Evolutionary conservation across 1,140 invertebrate species (phyloP), one percentile per base, ranked within the genome.

Genomic region (Neodiprion lecontei): DNA sequence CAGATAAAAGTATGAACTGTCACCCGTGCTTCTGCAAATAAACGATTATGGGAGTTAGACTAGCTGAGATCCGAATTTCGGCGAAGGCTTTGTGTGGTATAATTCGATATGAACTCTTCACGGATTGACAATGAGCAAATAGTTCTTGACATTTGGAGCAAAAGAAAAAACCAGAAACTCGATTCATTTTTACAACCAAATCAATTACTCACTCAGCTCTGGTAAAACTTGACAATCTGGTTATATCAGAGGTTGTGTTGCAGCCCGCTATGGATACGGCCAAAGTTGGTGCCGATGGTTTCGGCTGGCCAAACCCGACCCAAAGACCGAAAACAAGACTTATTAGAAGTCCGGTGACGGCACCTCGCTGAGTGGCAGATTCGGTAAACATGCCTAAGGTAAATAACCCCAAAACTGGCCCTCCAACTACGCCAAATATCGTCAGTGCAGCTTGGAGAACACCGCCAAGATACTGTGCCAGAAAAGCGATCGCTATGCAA

Each of bases 251-350:
- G 53, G 66, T 77, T 47, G 78, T 80, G 11, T 84, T 81, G 76
- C 93, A 95, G 7, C 90, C 91, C 1, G 90, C 90, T 0, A 89
- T 89, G 9, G 89, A 91, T 14, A 92, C 84, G 0, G 92, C 90
- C 72, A 96, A 86, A n/a, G 85, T 88, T 0, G 83, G 79, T 7
- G 89, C 76, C 0, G 90, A 84, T 0, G 94, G 94, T 73, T 93
- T 93, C 0, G 95, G 93, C 23, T 92, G 91, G 1, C 96, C 96
- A 84, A 98, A 96, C 66, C 93, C 95, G 71, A 96, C 93, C 94
- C 94, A 96, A 11, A 95, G 88, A 11, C 93, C 93, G 67, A 96
- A 85, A 0, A 89, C 86, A 67, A 98, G 87, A 47, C 95, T 93
- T 47, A 85, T 80, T 1, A 95, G 4, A 1, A 97, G 88, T 1